Base-by-base conservation (phyloP, 2,113 vertebrate genomes). In the Halcyon senegalensis region DNA sequence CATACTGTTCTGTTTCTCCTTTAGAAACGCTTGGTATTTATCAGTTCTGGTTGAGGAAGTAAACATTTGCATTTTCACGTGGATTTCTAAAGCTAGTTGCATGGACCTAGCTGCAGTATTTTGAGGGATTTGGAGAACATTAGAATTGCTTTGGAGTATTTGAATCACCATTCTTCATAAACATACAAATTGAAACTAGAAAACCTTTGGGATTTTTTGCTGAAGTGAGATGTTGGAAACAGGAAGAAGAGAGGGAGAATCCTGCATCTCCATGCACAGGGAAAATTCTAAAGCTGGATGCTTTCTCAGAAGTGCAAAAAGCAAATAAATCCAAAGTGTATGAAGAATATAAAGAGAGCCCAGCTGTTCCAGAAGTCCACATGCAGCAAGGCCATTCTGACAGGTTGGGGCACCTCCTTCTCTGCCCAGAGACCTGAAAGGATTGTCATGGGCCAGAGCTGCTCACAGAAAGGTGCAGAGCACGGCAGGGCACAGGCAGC, bases 61-160 rank as follows among this genome's bases (percentile, higher is more conserved):
- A 90, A 95, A 96, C 85, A 96, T 96, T 96, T 96, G 96, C 94
- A 94, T 96, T 95, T 94, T 94, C 93, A 94, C 19, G 0, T 95
- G 92, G 88, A 69, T 94, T 89, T 95, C 83, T 66, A 63, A 93
- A 92, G 85, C 58, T 69, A 48, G 41, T 46, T 87, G 74, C 68
- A 48, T 20, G 48, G 92, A 87, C 78, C 51, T 55, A 88, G 43
- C 74, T 80, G 58, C 50, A 77, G 78, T 39, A 64, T 68, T 96
- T 89, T 82, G 80, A 88, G n/a, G 39, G 70, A 84, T 84, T 33
- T 53, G 46, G 44, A 89, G 73, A 84, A 92, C 53, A 76, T 64
- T 70, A 82, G 86, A 69, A 92, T 78, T 76, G 51, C 62, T 93
- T 78, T 64, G 62, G 56, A 93, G 86, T 93, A 87, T 86, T 68